A percentile compares a stretch with the other conserved stretches of the same genome.
Conservation (phyloP, 2,797 vertebrate genomes). For the Sebastes taczanowskii region DNA sequence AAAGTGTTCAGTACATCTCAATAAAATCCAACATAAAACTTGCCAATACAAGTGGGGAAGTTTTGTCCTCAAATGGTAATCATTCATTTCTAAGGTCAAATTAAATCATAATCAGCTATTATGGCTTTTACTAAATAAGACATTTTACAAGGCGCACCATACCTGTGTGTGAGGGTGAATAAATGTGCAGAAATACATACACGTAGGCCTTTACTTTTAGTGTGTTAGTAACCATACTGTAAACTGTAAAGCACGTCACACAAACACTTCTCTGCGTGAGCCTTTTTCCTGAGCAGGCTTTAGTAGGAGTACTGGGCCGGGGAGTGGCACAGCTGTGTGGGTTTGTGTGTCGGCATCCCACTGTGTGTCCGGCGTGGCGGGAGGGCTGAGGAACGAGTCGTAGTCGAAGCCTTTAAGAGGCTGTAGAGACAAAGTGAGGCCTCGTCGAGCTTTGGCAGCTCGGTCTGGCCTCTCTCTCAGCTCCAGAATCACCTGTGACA, state of each 20-base stretch:
- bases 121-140: constrained; percentile 23
- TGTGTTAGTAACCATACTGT: constrained; percentile 1
- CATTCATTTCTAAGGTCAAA: neutral
- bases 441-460: constrained; percentile 70
- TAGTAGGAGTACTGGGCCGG: constrained; percentile 51
- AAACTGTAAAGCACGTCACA: constrained; percentile 62
- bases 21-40: constrained; percentile 8
- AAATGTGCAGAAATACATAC: constrained; percentile 31
- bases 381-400: constrained; percentile 78
- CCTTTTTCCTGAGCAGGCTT: constrained; percentile 56
- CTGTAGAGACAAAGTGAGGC: constrained; percentile 76
- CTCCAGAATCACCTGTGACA: constrained; percentile 78
- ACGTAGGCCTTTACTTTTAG: constrained; percentile 15
- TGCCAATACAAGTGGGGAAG: neutral
- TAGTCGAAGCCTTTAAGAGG: constrained; percentile 89
- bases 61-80: neutral
- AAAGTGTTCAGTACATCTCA: neutral
- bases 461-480: constrained; percentile 76
- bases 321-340: constrained; percentile 21
- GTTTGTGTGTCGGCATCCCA: constrained; percentile 37
- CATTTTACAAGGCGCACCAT: constrained; percentile 32
- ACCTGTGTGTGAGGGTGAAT: constrained; percentile 33
- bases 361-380: constrained; percentile 61
- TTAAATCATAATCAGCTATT: neutral
- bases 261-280: constrained; percentile 74